Evolutionary conservation across 2,888 invertebrate genomes (phyloP).

Genomic region (Patella depressa): DNA sequence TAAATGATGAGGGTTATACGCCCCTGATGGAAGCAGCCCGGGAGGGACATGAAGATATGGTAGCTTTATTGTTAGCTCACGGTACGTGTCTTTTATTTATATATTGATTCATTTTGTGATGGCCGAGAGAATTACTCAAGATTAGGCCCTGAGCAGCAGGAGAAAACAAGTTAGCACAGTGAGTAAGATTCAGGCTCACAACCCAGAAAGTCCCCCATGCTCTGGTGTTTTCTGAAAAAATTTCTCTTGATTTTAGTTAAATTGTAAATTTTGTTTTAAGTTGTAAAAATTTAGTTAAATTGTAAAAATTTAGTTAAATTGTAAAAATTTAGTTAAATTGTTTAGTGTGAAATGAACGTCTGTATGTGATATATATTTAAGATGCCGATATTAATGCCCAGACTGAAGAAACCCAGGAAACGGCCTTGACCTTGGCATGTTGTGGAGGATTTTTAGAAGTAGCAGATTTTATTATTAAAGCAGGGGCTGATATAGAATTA

Average conservation of each 20-base stretch:
- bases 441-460: constrained; percentile 93
- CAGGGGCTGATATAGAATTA: constrained; percentile 93
- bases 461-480: constrained; percentile 93
- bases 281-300: background rate
- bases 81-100: constrained; percentile 72
- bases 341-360: background rate
- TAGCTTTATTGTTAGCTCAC: constrained; percentile 90
- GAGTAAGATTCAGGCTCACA: too few relatives aligned
- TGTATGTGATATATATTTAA: constrained; percentile 37
- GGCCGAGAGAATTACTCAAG: background rate
- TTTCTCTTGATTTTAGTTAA: background rate
- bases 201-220: too few relatives aligned
- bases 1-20: constrained; percentile 99
- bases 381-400: constrained; percentile 97
- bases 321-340: too few relatives aligned
- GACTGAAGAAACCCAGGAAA: constrained; percentile 98
- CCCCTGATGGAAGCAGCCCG: constrained; percentile 99
- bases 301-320: background rate
- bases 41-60: constrained; percentile 99
- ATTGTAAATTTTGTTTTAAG: background rate
- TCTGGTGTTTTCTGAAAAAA: too few relatives aligned
- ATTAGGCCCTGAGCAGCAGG: background rate
- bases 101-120: background rate
- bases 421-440: constrained; percentile 96
- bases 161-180: background rate